Percentiles rank a stretch among this genome's conserved stretches.
Conservation (phyloP, 2,888 invertebrate genomes). For the Ichneumoninae sp. region DNA sequence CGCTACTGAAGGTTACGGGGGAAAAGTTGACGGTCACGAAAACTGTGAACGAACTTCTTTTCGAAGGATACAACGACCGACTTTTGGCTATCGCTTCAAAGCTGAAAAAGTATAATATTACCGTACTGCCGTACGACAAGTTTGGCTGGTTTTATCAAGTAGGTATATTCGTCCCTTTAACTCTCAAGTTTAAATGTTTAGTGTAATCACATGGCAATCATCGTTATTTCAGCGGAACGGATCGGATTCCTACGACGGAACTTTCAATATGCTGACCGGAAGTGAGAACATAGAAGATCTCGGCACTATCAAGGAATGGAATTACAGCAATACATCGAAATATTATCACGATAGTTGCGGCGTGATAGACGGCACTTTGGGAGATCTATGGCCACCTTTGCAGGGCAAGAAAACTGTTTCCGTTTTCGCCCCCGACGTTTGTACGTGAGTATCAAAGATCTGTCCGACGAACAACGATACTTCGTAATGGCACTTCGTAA, state of each 20-base stretch:
- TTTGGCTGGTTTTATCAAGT: constrained; percentile 95
- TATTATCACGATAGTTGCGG: constrained; percentile 88
- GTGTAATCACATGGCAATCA: constrained; percentile 42
- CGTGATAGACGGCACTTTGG: constrained; percentile 89
- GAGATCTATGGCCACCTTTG: constrained; percentile 93
- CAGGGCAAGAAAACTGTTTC: constrained; percentile 86
- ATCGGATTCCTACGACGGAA: constrained; percentile 90
- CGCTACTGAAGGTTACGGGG: constrained; percentile 86
- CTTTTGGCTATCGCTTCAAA: constrained; percentile 87
- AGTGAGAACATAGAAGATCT: constrained; percentile 87
- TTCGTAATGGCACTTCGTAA: too few relatives aligned
- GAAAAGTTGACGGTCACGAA: constrained; percentile 87
- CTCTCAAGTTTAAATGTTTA: constrained; percentile 1
- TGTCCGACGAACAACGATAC: not conserved
- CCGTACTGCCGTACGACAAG: constrained; percentile 88
- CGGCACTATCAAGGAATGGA: constrained; percentile 91
- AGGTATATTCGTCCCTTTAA: constrained; percentile 83
- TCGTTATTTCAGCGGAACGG: constrained; percentile 88
- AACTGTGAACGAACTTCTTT: constrained; percentile 89
- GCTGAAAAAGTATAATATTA: constrained; percentile 86
- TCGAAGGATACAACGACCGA: constrained; percentile 92
- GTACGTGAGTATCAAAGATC: constrained; percentile 87
- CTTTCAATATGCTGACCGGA: constrained; percentile 92
- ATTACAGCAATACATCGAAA: constrained; percentile 85
- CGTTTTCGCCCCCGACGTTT: constrained; percentile 91